Percentiles rank a stretch among this genome's conserved stretches.
These are phyloP conservation scores for Oreonectes daqikongensis DNA, from an alignment of 2,797 vertebrate genomes.

Conservation along the genomic window DNA sequence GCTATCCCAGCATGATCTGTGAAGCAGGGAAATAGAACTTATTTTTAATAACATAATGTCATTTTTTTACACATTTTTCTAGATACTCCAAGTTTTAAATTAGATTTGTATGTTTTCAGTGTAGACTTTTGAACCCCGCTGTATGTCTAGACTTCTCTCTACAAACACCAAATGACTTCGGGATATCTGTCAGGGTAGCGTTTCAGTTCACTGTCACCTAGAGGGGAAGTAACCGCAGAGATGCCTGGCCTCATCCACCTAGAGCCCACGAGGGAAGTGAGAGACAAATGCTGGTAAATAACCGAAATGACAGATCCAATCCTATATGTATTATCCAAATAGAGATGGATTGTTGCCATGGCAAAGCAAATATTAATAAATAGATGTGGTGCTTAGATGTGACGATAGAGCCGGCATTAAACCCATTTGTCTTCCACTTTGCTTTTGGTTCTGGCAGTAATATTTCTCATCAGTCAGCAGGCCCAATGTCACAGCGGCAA, in stretches of 20 bases:
- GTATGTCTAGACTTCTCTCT: not conserved
- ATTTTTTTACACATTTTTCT: not conserved
- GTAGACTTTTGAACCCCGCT: not conserved
- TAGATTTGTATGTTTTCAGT: not conserved
- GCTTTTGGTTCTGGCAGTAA: constrained; percentile 74
- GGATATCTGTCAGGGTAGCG: constrained; percentile 7
- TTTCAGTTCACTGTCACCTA: constrained; percentile 45
- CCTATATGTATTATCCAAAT: constrained; percentile 74
- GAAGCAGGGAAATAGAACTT: not conserved
- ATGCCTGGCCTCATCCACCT: constrained; percentile 49
- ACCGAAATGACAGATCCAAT: constrained; percentile 79
- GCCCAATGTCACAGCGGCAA: constrained; percentile 76
- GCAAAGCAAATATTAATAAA: constrained; percentile 81
- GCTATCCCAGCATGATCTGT: not conserved
- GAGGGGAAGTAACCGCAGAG: constrained; percentile 42
- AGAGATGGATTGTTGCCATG: constrained; percentile 73
- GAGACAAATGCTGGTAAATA: constrained; percentile 79
- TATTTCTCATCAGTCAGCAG: constrained; percentile 85
- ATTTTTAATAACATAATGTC: not conserved
- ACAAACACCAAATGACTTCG: not conserved
- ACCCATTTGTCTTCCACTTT: constrained; percentile 79
- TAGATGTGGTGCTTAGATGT: constrained; percentile 76
- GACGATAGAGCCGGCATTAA: constrained; percentile 71
- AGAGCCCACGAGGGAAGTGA: constrained; percentile 57
- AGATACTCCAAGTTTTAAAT: not conserved